These are phyloP conservation scores for Labeo catla DNA, from an alignment of 2,113 vertebrate genomes.

Conservation along the genomic window DNA sequence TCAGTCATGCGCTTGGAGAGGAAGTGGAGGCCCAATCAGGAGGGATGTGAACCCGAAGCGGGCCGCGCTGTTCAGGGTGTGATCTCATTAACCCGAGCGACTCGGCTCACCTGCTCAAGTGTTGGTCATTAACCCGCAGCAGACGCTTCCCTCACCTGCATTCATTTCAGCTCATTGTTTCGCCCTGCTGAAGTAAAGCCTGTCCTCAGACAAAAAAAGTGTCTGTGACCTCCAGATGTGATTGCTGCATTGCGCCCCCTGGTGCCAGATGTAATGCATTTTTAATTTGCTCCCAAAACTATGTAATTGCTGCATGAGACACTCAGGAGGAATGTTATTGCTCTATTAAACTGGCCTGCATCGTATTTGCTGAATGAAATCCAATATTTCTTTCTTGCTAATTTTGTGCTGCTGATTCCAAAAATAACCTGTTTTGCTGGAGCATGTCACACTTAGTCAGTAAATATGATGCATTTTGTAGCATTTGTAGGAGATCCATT, in stretches of 20 bases:
- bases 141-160: conserved; percentile 50
- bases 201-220: background rate
- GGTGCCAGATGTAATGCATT: background rate
- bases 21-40: conserved; percentile 23
- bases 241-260: background rate
- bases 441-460: background rate
- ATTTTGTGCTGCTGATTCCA: background rate
- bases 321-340: no score
- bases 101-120: conserved; percentile 40
- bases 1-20: conserved; percentile 47
- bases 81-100: conserved; percentile 65
- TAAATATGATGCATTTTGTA: background rate
- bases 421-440: background rate
- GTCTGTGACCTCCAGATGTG: conserved; percentile 3
- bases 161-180: background rate
- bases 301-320: background rate
- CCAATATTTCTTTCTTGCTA: background rate
- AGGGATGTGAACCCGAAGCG: conserved; percentile 47
- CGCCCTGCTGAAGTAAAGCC: background rate
- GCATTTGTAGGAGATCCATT: no score
- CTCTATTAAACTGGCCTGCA: background rate
- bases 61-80: conserved; percentile 30
- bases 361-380: background rate
- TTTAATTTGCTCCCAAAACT: background rate
- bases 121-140: conserved; percentile 56